A percentile compares a stretch with the other conserved stretches of the same genome.
phyloP scores from a whole-genome alignment of 1,140 invertebrate species.

The Periplaneta americana region DNA sequence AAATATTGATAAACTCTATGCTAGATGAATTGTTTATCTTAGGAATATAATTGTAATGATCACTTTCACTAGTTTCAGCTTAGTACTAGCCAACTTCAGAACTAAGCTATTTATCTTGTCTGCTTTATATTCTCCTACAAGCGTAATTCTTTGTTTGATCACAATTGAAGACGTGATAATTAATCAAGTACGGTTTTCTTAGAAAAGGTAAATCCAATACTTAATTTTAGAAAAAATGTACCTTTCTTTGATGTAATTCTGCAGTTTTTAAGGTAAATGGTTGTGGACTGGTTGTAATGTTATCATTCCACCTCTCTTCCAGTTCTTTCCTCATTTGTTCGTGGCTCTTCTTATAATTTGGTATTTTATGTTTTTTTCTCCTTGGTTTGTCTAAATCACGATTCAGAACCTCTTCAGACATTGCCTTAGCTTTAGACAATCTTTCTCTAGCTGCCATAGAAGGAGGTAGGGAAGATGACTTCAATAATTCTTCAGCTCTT shows the following conservation, averaged over 20 bases:
- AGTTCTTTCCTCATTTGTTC: conserved; percentile 33
- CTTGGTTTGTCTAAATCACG: conserved; percentile 24
- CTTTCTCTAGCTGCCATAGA: conserved; percentile 60
- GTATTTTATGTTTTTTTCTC: conserved; percentile 33
- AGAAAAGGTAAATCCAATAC: background rate
- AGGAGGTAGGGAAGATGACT: conserved; percentile 56
- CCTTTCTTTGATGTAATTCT: background rate
- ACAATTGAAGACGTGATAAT: no score
- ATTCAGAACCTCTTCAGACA: background rate
- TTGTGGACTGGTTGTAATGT: conserved; percentile 46
- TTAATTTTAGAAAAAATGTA: background rate
- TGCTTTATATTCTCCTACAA: no score
- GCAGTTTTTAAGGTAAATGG: conserved; percentile 44
- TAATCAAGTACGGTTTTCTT: background rate
- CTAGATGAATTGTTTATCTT: no score
- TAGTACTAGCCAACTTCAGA: no score
- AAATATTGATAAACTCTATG: no score
- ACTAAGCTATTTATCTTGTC: no score
- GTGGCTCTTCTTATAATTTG: conserved; percentile 22
- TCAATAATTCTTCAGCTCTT: conserved; percentile 59
- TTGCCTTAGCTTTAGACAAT: conserved; percentile 23
- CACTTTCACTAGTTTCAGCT: no score
- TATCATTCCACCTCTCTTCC: conserved; percentile 32
- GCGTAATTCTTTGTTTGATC: no score
- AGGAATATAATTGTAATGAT: no score